Base-by-base conservation (phyloP, 2,888 invertebrate species). In the Empis stercorea region DNA sequence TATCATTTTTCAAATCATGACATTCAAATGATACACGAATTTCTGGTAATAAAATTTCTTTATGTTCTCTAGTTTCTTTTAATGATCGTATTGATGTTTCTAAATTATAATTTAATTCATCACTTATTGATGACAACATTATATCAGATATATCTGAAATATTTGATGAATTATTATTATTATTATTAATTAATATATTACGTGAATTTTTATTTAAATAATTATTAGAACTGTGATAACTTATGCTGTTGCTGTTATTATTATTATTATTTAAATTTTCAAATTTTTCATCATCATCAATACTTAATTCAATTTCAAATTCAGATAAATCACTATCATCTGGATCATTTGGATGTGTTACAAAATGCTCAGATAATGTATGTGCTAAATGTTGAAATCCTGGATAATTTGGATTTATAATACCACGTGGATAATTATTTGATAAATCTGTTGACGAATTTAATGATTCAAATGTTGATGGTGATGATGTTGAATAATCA, bases 341-440 rank as follows among this genome's bases (percentile, higher is more conserved):
- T 23, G 59, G 59, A 52, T 62, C 62, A 47, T 63, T 60, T 50
- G 67, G 70, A 52, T 59, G 58, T 48, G 57, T 57, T 43, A 63
- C 60, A 52, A 61, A 65, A 56, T 63, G 65, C 58, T 66, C 62
- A 55, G 67, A 78, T 55, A 84, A 71, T 51, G 81, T 81, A 59
- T 83, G 80, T 15, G 84, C 86, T 59, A 86, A 74, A 66, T 86
- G 85, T 63, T 87, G 85, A 66, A 87, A 87, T 48, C 87, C 86
- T 17, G 86, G 82, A 70, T 87, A 87, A 68, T 87, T 87, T 44
- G 86, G 86, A 71, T 87, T 87, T 59, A 84, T 80, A 56, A 86
- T 85, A 54, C 86, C 84, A 56, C 81, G 74, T 47, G 78, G 78
- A 60, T 74, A 71, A 51, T 60, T n/a, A 23, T 40, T 40, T 40